Conservation (phyloP, 2,797 vertebrate genomes). For the Apogon talboti region DNA sequence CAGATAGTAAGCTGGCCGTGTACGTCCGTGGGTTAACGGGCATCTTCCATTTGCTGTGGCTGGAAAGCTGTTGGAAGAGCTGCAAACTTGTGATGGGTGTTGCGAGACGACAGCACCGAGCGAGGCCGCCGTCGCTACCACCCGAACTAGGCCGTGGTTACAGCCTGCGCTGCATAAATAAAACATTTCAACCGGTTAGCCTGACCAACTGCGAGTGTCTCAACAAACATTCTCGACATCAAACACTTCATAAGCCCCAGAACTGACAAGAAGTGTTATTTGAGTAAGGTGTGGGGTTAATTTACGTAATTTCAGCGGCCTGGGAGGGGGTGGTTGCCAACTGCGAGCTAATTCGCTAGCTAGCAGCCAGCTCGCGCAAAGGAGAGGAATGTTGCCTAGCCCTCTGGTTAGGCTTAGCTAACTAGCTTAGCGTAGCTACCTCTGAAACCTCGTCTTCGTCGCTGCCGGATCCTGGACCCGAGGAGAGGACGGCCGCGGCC, state of each 20-base stretch:
- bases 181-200: slow-evolving; percentile 73
- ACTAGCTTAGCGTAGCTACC: slow-evolving; percentile 87
- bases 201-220: slow-evolving; percentile 55
- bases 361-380: slow-evolving; percentile 76
- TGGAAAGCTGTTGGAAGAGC: slow-evolving; percentile 54
- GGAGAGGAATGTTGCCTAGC: slow-evolving; percentile 77
- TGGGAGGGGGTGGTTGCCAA: slow-evolving; percentile 79
- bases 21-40: slow-evolving; percentile 37
- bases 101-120: slow-evolving; percentile 74
- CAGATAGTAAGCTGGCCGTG: slow-evolving; percentile 45
- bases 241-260: slow-evolving; percentile 21
- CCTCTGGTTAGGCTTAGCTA: slow-evolving; percentile 71
- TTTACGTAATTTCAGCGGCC: slow-evolving; percentile 78
- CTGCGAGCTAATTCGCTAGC: slow-evolving; percentile 73
- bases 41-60: slow-evolving; percentile 61
- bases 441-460: slow-evolving; percentile 99
- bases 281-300: slow-evolving; percentile 44
- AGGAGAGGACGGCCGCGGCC: slow-evolving; percentile 92
- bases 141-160: slow-evolving; percentile 79
- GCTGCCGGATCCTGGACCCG: slow-evolving; percentile 93
- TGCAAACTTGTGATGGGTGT: slow-evolving; percentile 77
- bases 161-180: slow-evolving; percentile 84
- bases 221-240: slow-evolving; percentile 36
- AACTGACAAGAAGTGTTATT: slow-evolving; percentile 18
- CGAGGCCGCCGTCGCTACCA: slow-evolving; percentile 81